Evolutionary conservation across 2,888 invertebrate species (phyloP).

Genomic region (Chesias legatella): DNA sequence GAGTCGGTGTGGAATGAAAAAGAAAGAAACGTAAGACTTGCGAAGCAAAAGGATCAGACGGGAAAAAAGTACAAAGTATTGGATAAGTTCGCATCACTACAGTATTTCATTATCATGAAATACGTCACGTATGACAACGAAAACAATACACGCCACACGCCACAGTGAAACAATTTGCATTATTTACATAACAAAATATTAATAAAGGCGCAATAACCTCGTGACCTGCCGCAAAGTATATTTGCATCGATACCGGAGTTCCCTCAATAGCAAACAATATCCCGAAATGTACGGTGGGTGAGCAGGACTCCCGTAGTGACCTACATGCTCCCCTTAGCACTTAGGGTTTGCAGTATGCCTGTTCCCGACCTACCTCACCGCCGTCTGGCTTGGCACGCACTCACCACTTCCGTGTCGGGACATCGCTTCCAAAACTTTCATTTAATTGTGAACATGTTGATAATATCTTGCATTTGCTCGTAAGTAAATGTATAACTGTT

Average conservation of each 20-base stretch:
- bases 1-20: slow-evolving; percentile 17
- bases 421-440: slow-evolving; percentile 6
- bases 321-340: slow-evolving; percentile 71
- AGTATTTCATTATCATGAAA: not conserved
- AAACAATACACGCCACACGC: too few species aligned
- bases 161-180: slow-evolving; percentile 30
- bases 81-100: too few species aligned
- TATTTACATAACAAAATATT: slow-evolving; percentile 47
- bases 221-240: slow-evolving; percentile 68
- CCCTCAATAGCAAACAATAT: slow-evolving; percentile 36
- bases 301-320: slow-evolving; percentile 53
- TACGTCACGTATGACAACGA: not conserved
- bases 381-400: slow-evolving; percentile 53
- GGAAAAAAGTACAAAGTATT: slow-evolving; percentile 2
- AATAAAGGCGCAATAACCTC: slow-evolving; percentile 57
- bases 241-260: slow-evolving; percentile 46
- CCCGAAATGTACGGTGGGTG: slow-evolving; percentile 30
- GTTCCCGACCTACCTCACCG: slow-evolving; percentile 71
- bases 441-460: not conserved
- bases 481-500: too few species aligned
- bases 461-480: not conserved
- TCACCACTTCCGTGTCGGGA: slow-evolving; percentile 3
- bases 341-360: slow-evolving; percentile 70
- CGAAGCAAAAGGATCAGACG: not conserved
- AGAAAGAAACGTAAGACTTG: slow-evolving; percentile 17